These are phyloP conservation scores for Diplodus sargus DNA, from an alignment of 2,797 vertebrate species.

Conservation along the genomic window DNA sequence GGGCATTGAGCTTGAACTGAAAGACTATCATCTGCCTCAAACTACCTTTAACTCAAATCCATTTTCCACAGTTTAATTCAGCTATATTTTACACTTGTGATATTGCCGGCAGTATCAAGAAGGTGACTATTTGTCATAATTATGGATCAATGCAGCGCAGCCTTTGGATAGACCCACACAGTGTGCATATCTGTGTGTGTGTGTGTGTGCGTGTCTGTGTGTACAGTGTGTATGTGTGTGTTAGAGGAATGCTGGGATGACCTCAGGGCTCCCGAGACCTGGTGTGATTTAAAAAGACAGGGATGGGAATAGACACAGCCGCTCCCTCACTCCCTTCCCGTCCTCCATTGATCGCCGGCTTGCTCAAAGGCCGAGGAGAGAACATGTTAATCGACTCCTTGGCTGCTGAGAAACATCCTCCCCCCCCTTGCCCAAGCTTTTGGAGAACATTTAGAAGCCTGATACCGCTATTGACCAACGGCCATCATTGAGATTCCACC, in stretches of 20 bases:
- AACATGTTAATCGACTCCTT: constrained; percentile 76
- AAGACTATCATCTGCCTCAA: constrained; percentile 49
- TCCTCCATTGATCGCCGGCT: constrained; percentile 65
- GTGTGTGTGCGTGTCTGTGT: constrained; percentile 28
- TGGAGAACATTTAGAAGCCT: constrained; percentile 63
- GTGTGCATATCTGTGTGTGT: neutral
- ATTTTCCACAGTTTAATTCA: constrained; percentile 63
- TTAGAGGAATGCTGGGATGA: constrained; percentile 43
- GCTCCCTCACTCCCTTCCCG: constrained; percentile 54
- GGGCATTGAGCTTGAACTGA: constrained; percentile 42
- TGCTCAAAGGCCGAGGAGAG: constrained; percentile 59
- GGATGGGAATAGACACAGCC: constrained; percentile 60
- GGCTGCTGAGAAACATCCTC: constrained; percentile 54
- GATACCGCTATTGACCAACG: constrained; percentile 65
- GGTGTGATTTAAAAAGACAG: constrained; percentile 69
- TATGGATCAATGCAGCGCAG: constrained; percentile 60
- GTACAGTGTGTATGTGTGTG: constrained; percentile 23
- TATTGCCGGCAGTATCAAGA: constrained; percentile 50
- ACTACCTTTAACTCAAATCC: constrained; percentile 54
- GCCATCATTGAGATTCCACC: constrained; percentile 60
- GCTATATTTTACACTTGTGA: constrained; percentile 49
- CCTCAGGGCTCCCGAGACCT: constrained; percentile 48
- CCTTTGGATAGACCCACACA: constrained; percentile 39
- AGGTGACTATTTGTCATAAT: constrained; percentile 75
- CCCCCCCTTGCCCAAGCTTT: constrained; percentile 36